Base-by-base conservation (phyloP, 35 echinoderm and acorn worm genomes). In the Hemicentrotus pulcherrimus region DNA sequence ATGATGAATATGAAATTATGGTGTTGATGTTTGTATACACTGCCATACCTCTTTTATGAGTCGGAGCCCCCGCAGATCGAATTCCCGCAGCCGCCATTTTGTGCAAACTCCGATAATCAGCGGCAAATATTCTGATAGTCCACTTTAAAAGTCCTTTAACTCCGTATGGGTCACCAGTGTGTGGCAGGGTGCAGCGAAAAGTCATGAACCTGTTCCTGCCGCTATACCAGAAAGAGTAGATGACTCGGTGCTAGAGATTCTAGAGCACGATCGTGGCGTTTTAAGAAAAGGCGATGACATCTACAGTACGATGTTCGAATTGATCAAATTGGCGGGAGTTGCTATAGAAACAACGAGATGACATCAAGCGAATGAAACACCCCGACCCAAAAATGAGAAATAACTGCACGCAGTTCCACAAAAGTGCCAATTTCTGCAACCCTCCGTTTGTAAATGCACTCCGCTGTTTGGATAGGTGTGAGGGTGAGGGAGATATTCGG, bases 281-380 rank as follows among this genome's bases (percentile, higher is more conserved):
- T 78, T 28, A 22, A 78, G 1, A 18, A 0, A 18, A 70, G 65
- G 24, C 28, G 65, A 78, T 78, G 28, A 28, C 65, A 78, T 78
- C 65, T 78, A 22, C 65, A 78, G 65, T 78, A 28, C 65, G 19
- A 78, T 78, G 65, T 78, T 78, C 65, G n/a, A 78, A 78, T 78
- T 78, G 24, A 78, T 78, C 65, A 78, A n/a, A 78, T 78, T 78
- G 65, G 65, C 65, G 65, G 65, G 65, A 78, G 65, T 78, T 78
- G 65, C 65, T 78, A 78, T 78, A 78, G 65, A 78, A 28, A 78
- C 65, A 78, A 28, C 65, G 24, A 78, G 65, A 78, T 78, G 65
- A 78, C 65, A 78, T 78, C 65, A 78, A 78, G 65, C 65, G 6
- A 78, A 22, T 2, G 65, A n/a, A 28, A 28, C 65, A n/a, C 6